phyloP scores from a whole-genome alignment of 2,888 invertebrate genomes.

The Chrysotoxum bicinctum region DNA sequence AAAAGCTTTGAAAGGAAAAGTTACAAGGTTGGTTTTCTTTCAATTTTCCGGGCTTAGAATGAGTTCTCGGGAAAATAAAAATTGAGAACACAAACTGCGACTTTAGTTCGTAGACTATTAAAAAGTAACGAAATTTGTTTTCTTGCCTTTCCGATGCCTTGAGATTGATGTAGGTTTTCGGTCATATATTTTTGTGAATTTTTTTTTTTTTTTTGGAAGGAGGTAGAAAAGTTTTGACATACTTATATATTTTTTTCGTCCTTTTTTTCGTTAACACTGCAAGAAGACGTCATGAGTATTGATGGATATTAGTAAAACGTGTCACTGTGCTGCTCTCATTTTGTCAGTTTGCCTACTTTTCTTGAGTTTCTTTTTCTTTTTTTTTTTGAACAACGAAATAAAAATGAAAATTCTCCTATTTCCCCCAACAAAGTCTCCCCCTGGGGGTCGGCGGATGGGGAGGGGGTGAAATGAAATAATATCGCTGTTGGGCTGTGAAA shows the following conservation, averaged over 20 bases:
- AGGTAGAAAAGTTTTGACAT: conserved; percentile 38
- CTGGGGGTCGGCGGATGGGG: too few relatives aligned
- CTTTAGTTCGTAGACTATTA: too few relatives aligned
- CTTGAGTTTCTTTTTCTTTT: not conserved
- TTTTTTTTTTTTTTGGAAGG: not conserved
- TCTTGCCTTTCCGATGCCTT: not conserved
- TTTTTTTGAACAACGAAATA: conserved; percentile 53
- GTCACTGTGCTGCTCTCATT: conserved; percentile 67
- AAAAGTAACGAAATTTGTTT: not conserved
- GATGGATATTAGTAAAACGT: conserved; percentile 71
- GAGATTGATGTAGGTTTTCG: conserved; percentile 18
- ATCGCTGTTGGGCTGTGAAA: conserved; percentile 47
- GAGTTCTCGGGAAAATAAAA: too few relatives aligned
- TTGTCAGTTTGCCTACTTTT: conserved; percentile 55
- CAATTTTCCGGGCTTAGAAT: too few relatives aligned
- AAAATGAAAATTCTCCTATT: conserved; percentile 56
- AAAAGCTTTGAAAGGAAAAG: too few relatives aligned
- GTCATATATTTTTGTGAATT: conserved; percentile 1
- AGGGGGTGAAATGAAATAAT: conserved; percentile 62
- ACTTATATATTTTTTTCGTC: conserved; percentile 12
- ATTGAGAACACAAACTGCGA: not conserved
- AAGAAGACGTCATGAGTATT: conserved; percentile 54
- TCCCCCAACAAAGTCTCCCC: conserved; percentile 14
- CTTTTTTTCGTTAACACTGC: conserved; percentile 2
- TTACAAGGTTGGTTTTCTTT: too few relatives aligned